Evolutionary conservation across 2,888 invertebrate species (phyloP).

Genomic region (Stenodema calcarata): DNA sequence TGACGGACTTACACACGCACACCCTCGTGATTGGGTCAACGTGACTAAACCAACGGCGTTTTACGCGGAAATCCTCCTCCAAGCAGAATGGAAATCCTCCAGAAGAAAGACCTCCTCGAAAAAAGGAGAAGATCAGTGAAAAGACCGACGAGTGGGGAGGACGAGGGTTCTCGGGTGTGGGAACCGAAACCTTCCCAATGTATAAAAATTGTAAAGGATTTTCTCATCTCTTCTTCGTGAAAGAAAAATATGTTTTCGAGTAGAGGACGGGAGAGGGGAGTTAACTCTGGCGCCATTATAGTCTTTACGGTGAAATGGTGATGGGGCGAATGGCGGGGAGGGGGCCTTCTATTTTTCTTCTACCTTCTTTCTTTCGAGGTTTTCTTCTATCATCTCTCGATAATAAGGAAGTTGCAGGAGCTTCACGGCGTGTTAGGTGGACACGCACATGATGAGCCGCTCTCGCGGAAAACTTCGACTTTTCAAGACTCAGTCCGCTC

Average conservation of each 20-base stretch:
- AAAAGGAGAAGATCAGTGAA: not conserved
- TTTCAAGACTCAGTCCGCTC: not conserved
- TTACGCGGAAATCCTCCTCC: not conserved
- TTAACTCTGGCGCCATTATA: not conserved
- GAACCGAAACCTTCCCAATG: not conserved
- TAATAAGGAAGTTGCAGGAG: not conserved
- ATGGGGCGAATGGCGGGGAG: no score
- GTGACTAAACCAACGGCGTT: not conserved
- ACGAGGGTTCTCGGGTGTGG: not conserved
- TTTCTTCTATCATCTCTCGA: not conserved
- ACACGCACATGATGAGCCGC: not conserved
- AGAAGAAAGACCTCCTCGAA: not conserved
- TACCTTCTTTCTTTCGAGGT: not conserved
- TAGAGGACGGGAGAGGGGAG: not conserved
- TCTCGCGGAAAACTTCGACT: not conserved
- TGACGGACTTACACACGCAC: not conserved
- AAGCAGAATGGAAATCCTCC: not conserved
- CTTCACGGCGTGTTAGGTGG: not conserved
- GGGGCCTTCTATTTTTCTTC: not conserved
- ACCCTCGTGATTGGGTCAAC: not conserved
- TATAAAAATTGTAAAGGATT: constrained; percentile 19
- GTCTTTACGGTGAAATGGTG: not conserved
- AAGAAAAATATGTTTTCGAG: constrained; percentile 8
- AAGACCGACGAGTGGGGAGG: not conserved
- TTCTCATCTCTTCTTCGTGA: not conserved